Evolutionary conservation across 2,888 invertebrate genomes (phyloP), one percentile per base, ranked within the genome.

Genomic region (Napeogenes inachia): DNA sequence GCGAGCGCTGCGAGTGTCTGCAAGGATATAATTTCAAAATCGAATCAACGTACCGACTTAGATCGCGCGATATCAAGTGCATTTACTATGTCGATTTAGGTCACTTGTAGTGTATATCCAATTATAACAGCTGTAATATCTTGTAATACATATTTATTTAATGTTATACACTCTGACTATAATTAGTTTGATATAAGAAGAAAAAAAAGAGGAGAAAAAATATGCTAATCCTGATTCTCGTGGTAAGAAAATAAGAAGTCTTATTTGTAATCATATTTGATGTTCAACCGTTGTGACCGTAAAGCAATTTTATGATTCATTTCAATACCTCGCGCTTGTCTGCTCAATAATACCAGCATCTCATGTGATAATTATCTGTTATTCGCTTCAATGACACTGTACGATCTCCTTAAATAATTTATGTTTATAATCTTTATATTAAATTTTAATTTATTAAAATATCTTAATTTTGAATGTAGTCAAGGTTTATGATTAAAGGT

Each of bases 1-100:
- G 64, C 64, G 65, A 68, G 64, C 71, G 66, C 67, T 67, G 65
- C 68, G 60, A 66, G 70, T 72, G 60, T 73, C 68, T 73, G 73
- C 74, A 73, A 75, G 78, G 75, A 78, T 79, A 78, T 76, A 75
- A 81, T 78, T 78, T 76, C 67, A 73, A 78, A 79, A 82, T 79
- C 70, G 69, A 76, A 78, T 76, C 74, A 73, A 65, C 72, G 70
- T 72, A 72, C 70, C 56, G 50, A 50, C 65, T 65, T 61, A 60
- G 60, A 61, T 30, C 55, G 71, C 77, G 78, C 73, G 70, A 74
- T 75, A 62, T 63, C 69, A 61, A 64, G 56, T 57, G 55, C 45
- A 73, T 69, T 68, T 62, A 73, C 76, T 74, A 50, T 35, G 54
- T 38, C 30, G 13, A 53, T 45, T 55, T 46, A 6, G 53, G 54